Base-by-base conservation (phyloP, 2,113 vertebrate genomes). In the Myocastor coypus region DNA sequence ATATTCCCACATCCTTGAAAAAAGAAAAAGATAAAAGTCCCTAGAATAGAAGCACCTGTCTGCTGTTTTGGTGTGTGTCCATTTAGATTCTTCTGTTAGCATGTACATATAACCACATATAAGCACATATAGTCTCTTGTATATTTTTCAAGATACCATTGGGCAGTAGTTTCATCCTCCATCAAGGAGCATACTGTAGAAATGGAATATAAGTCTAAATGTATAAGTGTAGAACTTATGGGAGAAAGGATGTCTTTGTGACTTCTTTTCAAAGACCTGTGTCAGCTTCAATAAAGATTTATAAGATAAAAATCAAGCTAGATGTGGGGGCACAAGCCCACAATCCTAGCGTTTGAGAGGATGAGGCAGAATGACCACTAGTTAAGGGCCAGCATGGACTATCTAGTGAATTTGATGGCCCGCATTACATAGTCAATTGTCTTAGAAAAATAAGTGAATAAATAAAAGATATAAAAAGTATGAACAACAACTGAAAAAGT, bases 181-280 rank as follows among this genome's bases (percentile, higher is more conserved):
- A 37, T 68, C 4, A 26, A 92, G 24, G n/a, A 34, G 46, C 34
- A 80, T 50, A 50, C 64, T 83, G 42, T 28, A 52, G 50, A 89
- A 68, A 92, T 40, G 46, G 28, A 20, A 50, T 13, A 68, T 24
- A 59, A 63, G 52, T 20, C 28, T 88, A 80, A 92, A 42, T 37
- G 22, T 75, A 30, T 19, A 92, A 42, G 46, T 77, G 37, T 69
- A 46, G 84, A 57, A 73, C 63, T 94, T 80, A 14, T 3, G 28
- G 71, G 75, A 82, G 24, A 81, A 92, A 83, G 73, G 78, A 30
- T 50, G 34, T 96, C 66, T 86, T 89, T 50, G 14, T 92, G 55
- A 89, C 16, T 7, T 78, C 16, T 8, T 32, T 52, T 32, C 28
- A 75, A 46, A 46, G 10, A 42, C 4, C 37, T 26, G 37, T 42